phyloP scores from a whole-genome alignment of 2,797 vertebrate species.

The Alcedo atthis region DNA sequence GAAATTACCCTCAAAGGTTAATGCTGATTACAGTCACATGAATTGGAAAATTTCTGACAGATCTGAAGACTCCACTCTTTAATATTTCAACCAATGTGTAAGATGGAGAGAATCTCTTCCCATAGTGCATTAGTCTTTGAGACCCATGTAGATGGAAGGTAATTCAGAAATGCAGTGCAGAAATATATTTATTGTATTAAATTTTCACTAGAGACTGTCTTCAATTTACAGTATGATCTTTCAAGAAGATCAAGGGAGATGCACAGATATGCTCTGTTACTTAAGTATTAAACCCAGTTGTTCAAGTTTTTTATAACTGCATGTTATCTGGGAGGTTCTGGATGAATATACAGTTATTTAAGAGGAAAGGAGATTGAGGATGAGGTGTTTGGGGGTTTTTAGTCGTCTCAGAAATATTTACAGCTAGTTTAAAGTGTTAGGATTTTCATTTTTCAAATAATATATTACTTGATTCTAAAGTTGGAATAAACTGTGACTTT shows the following conservation, averaged over 20 bases:
- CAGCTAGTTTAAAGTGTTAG: not conserved
- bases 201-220: not conserved
- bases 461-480: not conserved
- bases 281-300: not conserved
- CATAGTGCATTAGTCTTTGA: not conserved
- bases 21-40: not conserved
- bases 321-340: not conserved
- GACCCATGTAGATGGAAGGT: not conserved
- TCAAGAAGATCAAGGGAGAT: not conserved
- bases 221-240: not conserved
- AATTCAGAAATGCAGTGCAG: not conserved
- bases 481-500: slow-evolving; percentile 35
- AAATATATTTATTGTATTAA: not conserved
- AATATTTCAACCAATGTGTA: not conserved
- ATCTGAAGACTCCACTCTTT: not conserved
- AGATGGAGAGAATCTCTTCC: not conserved
- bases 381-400: not conserved
- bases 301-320: not conserved
- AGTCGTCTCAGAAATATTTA: not conserved
- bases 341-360: not conserved
- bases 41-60: not conserved
- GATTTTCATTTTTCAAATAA: not conserved
- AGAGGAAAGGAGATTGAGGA: not conserved
- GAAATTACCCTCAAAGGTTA: not conserved
- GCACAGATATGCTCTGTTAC: not conserved